Conservation (phyloP, 2,888 invertebrate genomes). For the Diogma glabrata region DNA sequence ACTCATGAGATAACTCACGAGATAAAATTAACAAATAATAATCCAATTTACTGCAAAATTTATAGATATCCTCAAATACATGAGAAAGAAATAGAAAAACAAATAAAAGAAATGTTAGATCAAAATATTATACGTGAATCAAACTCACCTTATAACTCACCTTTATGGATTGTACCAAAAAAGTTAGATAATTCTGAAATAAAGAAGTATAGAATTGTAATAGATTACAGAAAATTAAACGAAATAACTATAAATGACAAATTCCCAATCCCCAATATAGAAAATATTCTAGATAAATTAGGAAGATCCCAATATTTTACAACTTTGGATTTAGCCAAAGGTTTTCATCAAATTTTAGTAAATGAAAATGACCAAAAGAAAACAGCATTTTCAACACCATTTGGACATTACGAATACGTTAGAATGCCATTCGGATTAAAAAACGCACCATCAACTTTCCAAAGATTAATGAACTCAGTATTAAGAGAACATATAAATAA, state of each 20-base stretch:
- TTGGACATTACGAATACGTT: not conserved
- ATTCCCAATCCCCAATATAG: not conserved
- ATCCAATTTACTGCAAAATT: not conserved
- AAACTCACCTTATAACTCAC: not conserved
- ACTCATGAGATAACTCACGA: no score
- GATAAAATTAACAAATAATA: not conserved
- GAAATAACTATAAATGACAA: not conserved
- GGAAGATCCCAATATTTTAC: not conserved
- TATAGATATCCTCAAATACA: not conserved
- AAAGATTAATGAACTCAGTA: no score
- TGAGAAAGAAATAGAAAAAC: not conserved
- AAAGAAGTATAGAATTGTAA: no score
- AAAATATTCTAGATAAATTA: not conserved
- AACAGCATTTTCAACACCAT: not conserved
- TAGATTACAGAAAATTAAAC: no score
- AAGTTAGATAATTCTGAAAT: not conserved
- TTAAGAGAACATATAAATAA: not conserved
- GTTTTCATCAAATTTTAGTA: not conserved
- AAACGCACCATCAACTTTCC: not conserved
- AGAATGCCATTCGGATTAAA: not conserved
- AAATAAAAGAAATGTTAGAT: not conserved
- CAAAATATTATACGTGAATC: not conserved
- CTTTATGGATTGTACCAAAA: not conserved
- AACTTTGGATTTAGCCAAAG: not conserved
- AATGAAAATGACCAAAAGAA: not conserved